phyloP scores from a whole-genome alignment of 2,797 vertebrate species.

The Aphelocoma californica region DNA sequence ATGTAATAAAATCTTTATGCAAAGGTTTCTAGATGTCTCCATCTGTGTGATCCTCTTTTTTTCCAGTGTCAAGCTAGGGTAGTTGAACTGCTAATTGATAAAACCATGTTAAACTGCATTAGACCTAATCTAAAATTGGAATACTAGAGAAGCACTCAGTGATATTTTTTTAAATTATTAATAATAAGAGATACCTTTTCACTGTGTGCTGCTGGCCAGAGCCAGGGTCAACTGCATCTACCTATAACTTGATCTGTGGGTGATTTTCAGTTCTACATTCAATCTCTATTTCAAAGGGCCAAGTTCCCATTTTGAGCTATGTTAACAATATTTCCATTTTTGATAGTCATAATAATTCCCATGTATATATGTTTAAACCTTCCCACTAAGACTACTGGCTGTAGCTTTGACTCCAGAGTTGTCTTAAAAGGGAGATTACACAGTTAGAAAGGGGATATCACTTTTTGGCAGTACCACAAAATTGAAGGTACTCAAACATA shows the following conservation, averaged over 20 bases:
- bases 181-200: neutral
- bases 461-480: neutral
- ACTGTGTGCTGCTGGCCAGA: neutral
- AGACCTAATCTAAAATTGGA: neutral
- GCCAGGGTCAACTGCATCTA: neutral
- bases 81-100: neutral
- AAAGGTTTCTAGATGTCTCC: neutral
- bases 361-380: neutral
- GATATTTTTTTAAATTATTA: neutral
- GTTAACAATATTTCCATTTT: neutral
- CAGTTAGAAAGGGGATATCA: neutral
- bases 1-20: neutral
- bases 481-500: constrained; percentile 29
- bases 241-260: neutral
- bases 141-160: neutral
- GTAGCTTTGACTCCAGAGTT: constrained; percentile 18
- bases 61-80: neutral
- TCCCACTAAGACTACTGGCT: neutral
- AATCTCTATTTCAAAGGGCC: neutral
- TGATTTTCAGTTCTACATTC: neutral
- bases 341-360: neutral
- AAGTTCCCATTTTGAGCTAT: neutral
- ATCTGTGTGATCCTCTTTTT: neutral
- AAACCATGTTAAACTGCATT: neutral
- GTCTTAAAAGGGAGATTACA: neutral